Evolutionary conservation across 2,888 invertebrate species (phyloP).

Genomic region (Cataglyphis livida): DNA sequence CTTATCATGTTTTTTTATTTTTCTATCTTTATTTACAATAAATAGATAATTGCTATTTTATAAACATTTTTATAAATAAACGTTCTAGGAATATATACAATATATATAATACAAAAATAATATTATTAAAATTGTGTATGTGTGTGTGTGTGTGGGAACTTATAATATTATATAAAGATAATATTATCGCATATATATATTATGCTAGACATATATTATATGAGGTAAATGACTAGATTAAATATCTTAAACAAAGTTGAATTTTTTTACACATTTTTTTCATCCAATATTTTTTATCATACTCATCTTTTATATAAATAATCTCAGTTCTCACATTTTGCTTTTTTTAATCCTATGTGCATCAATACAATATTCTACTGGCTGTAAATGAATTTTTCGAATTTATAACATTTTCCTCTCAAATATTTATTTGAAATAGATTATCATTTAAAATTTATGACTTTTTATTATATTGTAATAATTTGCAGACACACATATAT

Average conservation of each 20-base stretch:
- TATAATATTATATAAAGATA: not conserved
- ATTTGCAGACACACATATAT: not conserved
- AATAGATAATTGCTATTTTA: not conserved
- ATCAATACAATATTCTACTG: not conserved
- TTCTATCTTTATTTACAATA: not conserved
- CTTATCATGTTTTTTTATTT: not conserved
- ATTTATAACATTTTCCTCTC: not conserved
- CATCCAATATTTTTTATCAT: not conserved
- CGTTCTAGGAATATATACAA: not conserved
- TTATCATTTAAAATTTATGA: not conserved
- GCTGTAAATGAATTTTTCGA: not conserved
- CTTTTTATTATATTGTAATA: not conserved
- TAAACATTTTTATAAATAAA: slow-evolving; percentile 11
- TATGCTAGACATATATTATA: not conserved
- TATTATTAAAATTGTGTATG: not conserved
- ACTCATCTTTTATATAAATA: not conserved
- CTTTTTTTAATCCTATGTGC: not conserved
- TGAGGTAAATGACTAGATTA: slow-evolving; percentile 22
- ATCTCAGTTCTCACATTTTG: too few species aligned
- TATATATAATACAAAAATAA: not conserved
- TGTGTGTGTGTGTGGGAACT: too few species aligned
- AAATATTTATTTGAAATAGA: not conserved
- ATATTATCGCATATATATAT: not conserved
- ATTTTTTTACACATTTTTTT: not conserved
- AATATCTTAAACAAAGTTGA: not conserved